These are phyloP conservation scores for Coracopsis vasa DNA, from an alignment of 2,113 vertebrate genomes.

Conservation along the genomic window DNA sequence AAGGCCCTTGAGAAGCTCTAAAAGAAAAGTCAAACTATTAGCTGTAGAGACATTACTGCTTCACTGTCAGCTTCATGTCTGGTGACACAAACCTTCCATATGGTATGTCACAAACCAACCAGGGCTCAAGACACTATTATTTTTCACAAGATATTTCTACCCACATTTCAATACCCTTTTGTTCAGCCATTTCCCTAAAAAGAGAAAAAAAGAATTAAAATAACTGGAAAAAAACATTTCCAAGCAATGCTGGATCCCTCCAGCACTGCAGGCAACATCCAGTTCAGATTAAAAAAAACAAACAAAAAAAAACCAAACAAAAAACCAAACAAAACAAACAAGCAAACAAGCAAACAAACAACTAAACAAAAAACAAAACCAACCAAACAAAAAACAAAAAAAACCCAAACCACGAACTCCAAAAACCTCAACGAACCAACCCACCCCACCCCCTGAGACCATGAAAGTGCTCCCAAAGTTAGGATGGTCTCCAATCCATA, in stretches of 20 bases:
- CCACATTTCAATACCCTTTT: rapidly evolving
- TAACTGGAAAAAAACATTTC: neutral
- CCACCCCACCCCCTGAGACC: neutral
- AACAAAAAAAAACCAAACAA: neutral
- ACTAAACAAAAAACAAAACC: too few species aligned
- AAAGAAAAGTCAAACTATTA: neutral
- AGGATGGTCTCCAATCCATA: neutral
- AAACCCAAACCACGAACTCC: neutral
- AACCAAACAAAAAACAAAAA: neutral
- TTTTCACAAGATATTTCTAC: neutral
- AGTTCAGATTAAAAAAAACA: neutral
- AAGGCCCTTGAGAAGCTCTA: neutral
- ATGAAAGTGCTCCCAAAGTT: rapidly evolving
- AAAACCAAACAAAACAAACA: too few species aligned
- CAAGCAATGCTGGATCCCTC: neutral
- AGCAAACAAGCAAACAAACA: too few species aligned
- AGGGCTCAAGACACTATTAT: rapidly evolving
- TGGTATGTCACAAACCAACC: rapidly evolving
- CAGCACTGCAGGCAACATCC: neutral
- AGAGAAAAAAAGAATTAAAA: neutral
- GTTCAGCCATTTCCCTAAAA: neutral
- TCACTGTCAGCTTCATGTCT: neutral
- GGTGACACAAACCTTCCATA: neutral
- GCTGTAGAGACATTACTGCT: neutral
- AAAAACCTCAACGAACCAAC: neutral